phyloP scores from a whole-genome alignment of 2,797 vertebrate species.

The Sus cebifrons region DNA sequence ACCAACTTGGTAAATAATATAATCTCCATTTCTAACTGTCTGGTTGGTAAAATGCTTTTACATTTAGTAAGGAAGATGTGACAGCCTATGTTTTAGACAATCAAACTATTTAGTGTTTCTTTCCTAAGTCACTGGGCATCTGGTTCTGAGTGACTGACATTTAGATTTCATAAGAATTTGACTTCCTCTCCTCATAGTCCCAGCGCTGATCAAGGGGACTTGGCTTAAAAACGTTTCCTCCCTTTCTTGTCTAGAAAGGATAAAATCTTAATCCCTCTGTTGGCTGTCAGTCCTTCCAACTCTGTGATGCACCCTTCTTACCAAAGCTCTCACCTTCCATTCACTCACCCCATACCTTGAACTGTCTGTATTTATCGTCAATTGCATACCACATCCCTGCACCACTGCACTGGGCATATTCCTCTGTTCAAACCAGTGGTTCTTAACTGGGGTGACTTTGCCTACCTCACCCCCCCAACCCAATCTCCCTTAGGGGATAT shows the following conservation, averaged over 20 bases:
- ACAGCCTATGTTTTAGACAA: background rate
- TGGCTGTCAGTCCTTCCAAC: background rate
- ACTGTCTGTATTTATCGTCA: background rate
- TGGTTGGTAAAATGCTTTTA: background rate
- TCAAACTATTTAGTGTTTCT: background rate
- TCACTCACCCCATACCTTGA: background rate
- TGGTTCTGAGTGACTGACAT: conserved; percentile 57
- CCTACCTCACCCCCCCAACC: no score
- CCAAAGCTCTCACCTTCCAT: background rate
- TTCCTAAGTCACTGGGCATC: background rate
- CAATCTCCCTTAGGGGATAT: background rate
- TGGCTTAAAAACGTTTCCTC: background rate
- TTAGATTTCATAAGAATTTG: background rate
- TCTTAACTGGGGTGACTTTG: background rate
- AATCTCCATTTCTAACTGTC: background rate
- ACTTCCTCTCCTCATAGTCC: background rate
- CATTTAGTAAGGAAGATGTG: background rate
- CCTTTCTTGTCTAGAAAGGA: background rate
- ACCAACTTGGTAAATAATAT: background rate
- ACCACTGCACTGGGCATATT: background rate
- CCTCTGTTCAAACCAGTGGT: background rate
- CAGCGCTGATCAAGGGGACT: background rate
- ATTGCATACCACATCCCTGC: background rate
- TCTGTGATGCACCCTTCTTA: background rate
- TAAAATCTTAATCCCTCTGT: background rate